phyloP scores from a whole-genome alignment of 2,113 vertebrate genomes.

The Rhabdornis inornatus region DNA sequence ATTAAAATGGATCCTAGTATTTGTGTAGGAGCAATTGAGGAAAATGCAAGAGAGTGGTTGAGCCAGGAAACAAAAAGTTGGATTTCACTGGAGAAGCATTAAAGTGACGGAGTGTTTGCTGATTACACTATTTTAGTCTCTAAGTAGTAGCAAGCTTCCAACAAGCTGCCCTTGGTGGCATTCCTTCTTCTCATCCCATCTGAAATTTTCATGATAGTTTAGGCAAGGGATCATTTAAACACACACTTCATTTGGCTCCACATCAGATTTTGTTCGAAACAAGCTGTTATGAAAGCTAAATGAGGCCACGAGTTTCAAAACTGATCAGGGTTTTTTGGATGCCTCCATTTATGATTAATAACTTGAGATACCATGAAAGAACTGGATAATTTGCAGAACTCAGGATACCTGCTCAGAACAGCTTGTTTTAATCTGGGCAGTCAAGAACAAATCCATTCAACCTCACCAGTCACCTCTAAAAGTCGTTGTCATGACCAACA shows the following conservation, averaged over 20 bases:
- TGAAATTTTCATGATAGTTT: slow-evolving; percentile 59
- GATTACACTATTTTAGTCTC: slow-evolving; percentile 50
- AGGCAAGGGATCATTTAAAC: slow-evolving; percentile 65
- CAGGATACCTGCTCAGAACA: neutral
- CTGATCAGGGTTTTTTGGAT: slow-evolving; percentile 44
- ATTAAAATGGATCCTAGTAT: neutral
- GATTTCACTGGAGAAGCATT: slow-evolving; percentile 45
- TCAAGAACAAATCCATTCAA: neutral
- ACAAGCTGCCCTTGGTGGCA: slow-evolving; percentile 40
- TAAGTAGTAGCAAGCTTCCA: slow-evolving; percentile 58
- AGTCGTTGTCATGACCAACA: neutral
- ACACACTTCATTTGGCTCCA: slow-evolving; percentile 52
- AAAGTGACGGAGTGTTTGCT: slow-evolving; percentile 60
- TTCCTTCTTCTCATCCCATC: slow-evolving; percentile 55
- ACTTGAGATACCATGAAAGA: neutral
- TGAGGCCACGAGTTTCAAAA: slow-evolving; percentile 58
- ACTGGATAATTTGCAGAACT: neutral
- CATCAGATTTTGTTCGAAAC: slow-evolving; percentile 54
- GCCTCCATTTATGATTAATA: slow-evolving; percentile 56
- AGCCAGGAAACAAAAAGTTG: slow-evolving; percentile 3
- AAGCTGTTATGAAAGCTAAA: slow-evolving; percentile 61
- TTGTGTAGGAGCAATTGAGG: neutral
- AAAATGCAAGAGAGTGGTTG: neutral
- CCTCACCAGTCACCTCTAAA: slow-evolving; percentile 8
- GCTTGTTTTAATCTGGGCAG: neutral